Percentiles rank a stretch among this genome's conserved stretches.
Evolutionary conservation across 2,113 vertebrate species (phyloP).

Genomic region (Sphyrna mokarran): DNA sequence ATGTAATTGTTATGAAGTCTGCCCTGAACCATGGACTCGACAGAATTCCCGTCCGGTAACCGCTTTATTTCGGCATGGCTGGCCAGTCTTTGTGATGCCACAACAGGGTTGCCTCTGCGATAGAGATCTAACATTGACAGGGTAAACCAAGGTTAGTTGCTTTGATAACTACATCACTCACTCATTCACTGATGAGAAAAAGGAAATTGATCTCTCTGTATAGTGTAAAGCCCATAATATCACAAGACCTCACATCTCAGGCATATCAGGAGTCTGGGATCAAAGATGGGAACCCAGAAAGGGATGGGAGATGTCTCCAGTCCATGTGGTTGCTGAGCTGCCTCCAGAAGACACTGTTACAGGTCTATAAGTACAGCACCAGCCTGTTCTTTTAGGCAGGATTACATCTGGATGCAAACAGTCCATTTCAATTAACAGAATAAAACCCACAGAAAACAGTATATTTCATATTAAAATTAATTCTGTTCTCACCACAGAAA

Average conservation of each 20-base stretch:
- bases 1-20: slow-evolving; percentile 41
- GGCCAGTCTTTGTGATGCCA: slow-evolving; percentile 58
- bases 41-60: slow-evolving; percentile 59
- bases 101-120: slow-evolving; percentile 53
- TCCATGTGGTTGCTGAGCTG: background rate
- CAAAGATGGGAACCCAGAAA: background rate
- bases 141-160: background rate
- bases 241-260: background rate
- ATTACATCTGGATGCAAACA: background rate
- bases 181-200: background rate
- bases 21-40: slow-evolving; percentile 50
- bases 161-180: background rate
- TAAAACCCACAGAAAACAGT: background rate
- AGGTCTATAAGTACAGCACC: background rate
- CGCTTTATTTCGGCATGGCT: slow-evolving; percentile 62
- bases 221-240: background rate
- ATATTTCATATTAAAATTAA: background rate
- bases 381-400: background rate
- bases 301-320: background rate
- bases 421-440: background rate
- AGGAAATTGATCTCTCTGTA: background rate
- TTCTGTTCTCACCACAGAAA: background rate
- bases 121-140: slow-evolving; percentile 40
- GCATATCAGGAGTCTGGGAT: background rate
- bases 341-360: background rate